phyloP scores from a whole-genome alignment of 2,797 vertebrate genomes.

The Mormyrops boulengeri region DNA sequence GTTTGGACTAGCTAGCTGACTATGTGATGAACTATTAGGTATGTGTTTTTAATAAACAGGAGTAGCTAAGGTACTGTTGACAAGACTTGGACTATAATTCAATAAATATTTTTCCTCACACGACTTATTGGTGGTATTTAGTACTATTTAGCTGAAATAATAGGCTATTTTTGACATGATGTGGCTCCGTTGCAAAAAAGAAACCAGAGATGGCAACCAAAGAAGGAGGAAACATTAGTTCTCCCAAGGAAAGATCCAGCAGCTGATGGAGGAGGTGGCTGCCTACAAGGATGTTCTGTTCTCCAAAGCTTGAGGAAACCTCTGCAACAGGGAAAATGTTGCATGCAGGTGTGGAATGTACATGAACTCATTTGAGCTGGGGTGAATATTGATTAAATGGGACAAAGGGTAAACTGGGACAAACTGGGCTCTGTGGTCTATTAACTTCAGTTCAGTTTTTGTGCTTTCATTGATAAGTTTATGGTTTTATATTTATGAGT shows the following conservation, averaged over 20 bases:
- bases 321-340: background rate
- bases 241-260: background rate
- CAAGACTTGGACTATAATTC: too few species aligned
- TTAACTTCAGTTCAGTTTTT: background rate
- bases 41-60: too few species aligned
- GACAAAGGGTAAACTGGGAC: background rate
- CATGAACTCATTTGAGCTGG: background rate
- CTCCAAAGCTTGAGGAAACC: background rate
- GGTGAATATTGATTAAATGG: background rate
- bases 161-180: background rate
- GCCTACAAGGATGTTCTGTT: background rate
- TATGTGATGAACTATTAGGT: too few species aligned
- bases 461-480: background rate
- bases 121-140: too few species aligned
- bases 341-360: background rate
- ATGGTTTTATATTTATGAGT: background rate
- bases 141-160: too few species aligned
- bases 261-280: background rate
- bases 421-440: background rate
- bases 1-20: too few species aligned
- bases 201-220: background rate
- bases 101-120: too few species aligned
- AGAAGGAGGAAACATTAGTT: background rate
- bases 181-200: too few species aligned
- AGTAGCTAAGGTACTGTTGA: too few species aligned